Percentiles rank a stretch among this genome's conserved stretches.
These are phyloP conservation scores for Lonchura striata DNA, from an alignment of 2,113 vertebrate species.

Conservation along the genomic window DNA sequence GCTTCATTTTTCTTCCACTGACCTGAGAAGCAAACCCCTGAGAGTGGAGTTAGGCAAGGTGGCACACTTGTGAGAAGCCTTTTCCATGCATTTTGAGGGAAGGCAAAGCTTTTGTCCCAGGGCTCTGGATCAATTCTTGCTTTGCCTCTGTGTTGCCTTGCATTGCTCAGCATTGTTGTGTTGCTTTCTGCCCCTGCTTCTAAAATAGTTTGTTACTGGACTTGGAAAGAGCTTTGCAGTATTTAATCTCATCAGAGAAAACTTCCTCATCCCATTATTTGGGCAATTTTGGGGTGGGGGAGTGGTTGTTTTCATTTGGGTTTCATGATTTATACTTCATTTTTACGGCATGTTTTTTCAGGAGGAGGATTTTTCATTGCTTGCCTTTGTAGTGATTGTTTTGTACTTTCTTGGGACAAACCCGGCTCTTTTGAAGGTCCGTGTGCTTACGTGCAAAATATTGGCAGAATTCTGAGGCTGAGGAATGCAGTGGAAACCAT, in stretches of 20 bases:
- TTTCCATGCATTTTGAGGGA: neutral
- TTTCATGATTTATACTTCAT: conserved; percentile 52
- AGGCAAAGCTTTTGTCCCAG: neutral
- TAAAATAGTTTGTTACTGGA: conserved; percentile 47
- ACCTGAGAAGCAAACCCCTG: neutral
- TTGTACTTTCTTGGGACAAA: conserved; percentile 68
- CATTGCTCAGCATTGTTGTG: neutral
- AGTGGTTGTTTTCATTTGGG: conserved; percentile 61
- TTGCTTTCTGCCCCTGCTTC: conserved; percentile 45
- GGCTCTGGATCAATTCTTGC: neutral
- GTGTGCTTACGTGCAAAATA: conserved; percentile 59
- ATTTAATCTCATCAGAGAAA: conserved; percentile 70
- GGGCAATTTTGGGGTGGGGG: conserved; percentile 59
- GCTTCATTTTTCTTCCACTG: conserved; percentile 35
- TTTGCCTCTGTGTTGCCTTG: neutral
- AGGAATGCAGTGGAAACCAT: conserved; percentile 65
- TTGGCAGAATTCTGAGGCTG: conserved; percentile 63
- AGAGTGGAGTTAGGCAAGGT: neutral
- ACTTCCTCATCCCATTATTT: conserved; percentile 64
- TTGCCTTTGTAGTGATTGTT: conserved; percentile 73
- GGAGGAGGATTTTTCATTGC: conserved; percentile 66
- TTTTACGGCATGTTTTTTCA: conserved; percentile 66
- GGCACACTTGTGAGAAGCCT: neutral
- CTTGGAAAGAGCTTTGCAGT: conserved; percentile 56
- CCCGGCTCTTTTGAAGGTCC: conserved; percentile 72